Conservation (phyloP, 2,888 invertebrate genomes). For the Lochmaea crataegi region DNA sequence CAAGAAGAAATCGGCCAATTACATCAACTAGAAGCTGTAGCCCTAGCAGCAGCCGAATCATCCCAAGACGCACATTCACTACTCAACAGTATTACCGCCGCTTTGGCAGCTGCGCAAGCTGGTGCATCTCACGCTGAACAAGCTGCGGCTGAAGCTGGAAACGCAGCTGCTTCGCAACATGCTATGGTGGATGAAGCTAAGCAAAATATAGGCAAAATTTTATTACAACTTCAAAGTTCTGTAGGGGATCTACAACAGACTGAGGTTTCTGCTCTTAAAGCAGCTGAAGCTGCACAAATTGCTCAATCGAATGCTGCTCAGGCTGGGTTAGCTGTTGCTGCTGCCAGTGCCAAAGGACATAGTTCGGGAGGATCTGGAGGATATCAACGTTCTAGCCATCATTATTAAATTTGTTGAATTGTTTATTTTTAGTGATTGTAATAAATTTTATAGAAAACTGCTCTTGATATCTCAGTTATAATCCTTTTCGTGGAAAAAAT, state of each 20-base stretch:
- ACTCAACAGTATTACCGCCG: conserved; percentile 76
- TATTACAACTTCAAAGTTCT: conserved; percentile 75
- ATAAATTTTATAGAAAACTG: conserved; percentile 17
- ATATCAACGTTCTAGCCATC: conserved; percentile 9
- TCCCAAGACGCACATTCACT: conserved; percentile 76
- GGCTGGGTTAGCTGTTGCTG: conserved; percentile 58
- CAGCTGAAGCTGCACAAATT: conserved; percentile 73
- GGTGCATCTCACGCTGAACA: conserved; percentile 45
- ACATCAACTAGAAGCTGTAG: conserved; percentile 75
- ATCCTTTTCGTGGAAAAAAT: too few species aligned
- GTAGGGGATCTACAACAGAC: conserved; percentile 78
- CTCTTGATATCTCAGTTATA: too few species aligned
- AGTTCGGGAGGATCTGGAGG: conserved; percentile 3
- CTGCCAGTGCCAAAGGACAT: conserved; percentile 44
- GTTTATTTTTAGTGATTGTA: conserved; percentile 5
- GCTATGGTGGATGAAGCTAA: conserved; percentile 68
- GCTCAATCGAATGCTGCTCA: conserved; percentile 79
- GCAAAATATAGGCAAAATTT: conserved; percentile 72
- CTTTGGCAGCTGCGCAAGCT: conserved; percentile 65
- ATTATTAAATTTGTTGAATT: conserved; percentile 3
- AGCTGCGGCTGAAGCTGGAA: conserved; percentile 47
- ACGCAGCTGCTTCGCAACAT: conserved; percentile 48
- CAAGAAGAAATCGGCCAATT: conserved; percentile 76
- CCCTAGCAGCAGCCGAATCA: conserved; percentile 74
- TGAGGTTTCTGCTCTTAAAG: conserved; percentile 74